phyloP scores from a whole-genome alignment of 1,140 invertebrate species.

The Campoletis sonorensis region DNA sequence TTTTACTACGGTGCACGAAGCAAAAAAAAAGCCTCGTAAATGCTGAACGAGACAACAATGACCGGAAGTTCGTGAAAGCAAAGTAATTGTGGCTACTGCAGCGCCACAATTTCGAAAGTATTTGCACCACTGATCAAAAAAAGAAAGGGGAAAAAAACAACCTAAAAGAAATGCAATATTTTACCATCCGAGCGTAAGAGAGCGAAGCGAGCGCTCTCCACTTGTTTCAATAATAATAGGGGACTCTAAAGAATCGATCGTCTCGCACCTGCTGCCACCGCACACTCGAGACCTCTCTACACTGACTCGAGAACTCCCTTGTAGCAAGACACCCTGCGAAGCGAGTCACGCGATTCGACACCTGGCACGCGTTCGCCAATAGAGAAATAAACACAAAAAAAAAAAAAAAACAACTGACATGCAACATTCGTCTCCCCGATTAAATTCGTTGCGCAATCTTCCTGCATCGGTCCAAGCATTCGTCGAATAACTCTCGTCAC shows the following conservation, averaged over 20 bases:
- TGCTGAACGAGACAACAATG: not conserved
- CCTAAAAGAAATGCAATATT: not conserved
- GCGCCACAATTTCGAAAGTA: not conserved
- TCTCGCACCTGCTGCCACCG: not conserved
- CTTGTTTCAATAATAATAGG: not conserved
- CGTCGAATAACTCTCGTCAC: no score
- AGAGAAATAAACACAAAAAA: not conserved
- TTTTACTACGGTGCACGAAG: no score
- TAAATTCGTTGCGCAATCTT: no score
- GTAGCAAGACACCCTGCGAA: slow-evolving; percentile 12
- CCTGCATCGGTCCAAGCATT: no score
- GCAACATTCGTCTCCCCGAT: no score
- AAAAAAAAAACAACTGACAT: not conserved
- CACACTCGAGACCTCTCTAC: slow-evolving; percentile 3
- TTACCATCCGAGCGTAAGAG: not conserved
- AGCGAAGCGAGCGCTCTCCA: not conserved
- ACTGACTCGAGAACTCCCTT: not conserved
- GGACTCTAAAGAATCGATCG: not conserved
- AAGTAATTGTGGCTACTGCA: not conserved
- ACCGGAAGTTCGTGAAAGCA: slow-evolving; percentile 10
- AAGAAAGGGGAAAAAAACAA: not conserved
- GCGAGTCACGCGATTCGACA: slow-evolving; percentile 23
- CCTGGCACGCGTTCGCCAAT: slow-evolving; percentile 12
- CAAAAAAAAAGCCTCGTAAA: no score
- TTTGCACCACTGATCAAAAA: not conserved